Base-by-base conservation (phyloP, 2,888 invertebrate genomes). In the Adineta ricciae region DNA sequence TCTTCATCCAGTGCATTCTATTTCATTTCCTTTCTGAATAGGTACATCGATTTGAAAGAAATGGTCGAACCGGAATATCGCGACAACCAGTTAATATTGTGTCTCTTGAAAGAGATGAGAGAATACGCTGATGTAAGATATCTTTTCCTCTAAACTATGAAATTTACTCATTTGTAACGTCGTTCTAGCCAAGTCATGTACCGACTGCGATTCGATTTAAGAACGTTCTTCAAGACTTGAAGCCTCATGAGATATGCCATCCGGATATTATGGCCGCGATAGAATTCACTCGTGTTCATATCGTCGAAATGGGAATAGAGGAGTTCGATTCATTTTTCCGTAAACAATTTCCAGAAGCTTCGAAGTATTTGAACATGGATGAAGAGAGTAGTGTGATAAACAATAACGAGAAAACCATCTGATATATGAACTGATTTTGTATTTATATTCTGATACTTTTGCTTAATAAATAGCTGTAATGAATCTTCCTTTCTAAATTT, bases 171-270 rank as follows among this genome's bases (percentile, higher is more conserved):
- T 41, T 78, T 41, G 36, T 64, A 32, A 9, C 19, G 0, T n/a
- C 0, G 21, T 36, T 78, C 41, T 41, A 78, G 78, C 78, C 78
- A 41, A 11, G 21, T 24, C 14, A 41, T 24, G 41, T 14, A 11
- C 78, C 78, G 5, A 78, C 38, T 24, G 41, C 16, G 14, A n/a
- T 41, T 41, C 24, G 41, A 11, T 78, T 78, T 41, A 38, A 38
- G 41, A 32, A 21, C 2, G 89, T 90, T 19, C 88, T 90, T 52
- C 87, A 88, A 82, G 87, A 88, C 0, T 88, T 90, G 8, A 87
- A 89, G 32, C 88, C 88, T 83, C 90, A 90, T 90, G 90, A 90
- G 87, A 89, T 90, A 49, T 90, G 90, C 85, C 88, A 88, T 84
- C 90, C 90, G 0, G 90, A 90, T 85, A 88, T 90, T 72, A 87